Base-by-base conservation (phyloP, 2,113 vertebrate species). In the rabbit (Oryctolagus cuniculus) region DNA sequence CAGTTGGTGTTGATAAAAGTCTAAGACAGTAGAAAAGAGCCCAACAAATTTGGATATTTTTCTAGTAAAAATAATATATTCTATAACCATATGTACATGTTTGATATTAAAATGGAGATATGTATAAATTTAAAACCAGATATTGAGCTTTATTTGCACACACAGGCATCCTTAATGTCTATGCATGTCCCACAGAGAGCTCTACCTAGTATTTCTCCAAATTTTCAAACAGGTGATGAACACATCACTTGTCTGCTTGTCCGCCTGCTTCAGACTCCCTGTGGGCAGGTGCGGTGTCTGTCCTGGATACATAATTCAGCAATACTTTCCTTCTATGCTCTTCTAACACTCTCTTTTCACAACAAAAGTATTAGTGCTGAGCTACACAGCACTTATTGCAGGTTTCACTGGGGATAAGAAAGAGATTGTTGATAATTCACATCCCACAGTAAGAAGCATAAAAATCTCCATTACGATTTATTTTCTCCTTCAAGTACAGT, bases 121-220 rank as follows among this genome's bases (percentile, higher is more conserved):
- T 13, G 11, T 0, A 10, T 3, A 49, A 38, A 63, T 0, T n/a
- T 74, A 27, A 61, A 87, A 74, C 61, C 53, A 70, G 69, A 58
- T 75, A n/a, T 27, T 34, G 16, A 75, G 86, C 21, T 64, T 15
- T 49, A 29, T 19, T 84, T 86, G 9, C 53, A 72, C 55, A 69
- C 31, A 16, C 27, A 61, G 6, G 2, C 2, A 1, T 29, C 0
- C 10, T 24, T 36, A 31, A 8, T 44, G 3, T 11, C 21, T 58
- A 1, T 11, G 61, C 15, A 31, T 51, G 51, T 44, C 19, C 36
- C 17, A 2, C 2, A 4, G 29, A 17, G 70, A 70, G 15, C 70
- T 74, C 11, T 19, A 31, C 63, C 19, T 0, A 21, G 4, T 0
- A 0, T 34, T 17, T 44, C 12, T 53, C 27, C 31, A 7, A 2